These are phyloP conservation scores for Cochlearius cochlearius DNA, from an alignment of 2,113 vertebrate genomes.

Conservation along the genomic window DNA sequence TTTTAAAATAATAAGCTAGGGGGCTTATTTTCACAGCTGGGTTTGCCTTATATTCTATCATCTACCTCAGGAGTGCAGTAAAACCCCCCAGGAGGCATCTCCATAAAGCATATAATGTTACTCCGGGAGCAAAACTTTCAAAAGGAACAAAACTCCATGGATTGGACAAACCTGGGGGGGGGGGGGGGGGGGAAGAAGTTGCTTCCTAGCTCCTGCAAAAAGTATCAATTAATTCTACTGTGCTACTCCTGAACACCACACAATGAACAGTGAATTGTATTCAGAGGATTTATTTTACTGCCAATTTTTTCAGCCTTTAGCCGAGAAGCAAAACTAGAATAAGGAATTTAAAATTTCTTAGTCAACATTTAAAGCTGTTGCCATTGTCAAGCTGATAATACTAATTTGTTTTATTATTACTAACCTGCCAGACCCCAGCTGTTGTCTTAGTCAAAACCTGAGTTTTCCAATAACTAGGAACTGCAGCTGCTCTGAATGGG, in stretches of 20 bases:
- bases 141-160: neutral
- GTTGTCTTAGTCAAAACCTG: conserved; percentile 21
- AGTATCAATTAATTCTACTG: neutral
- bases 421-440: conserved; percentile 16
- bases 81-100: neutral
- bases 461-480: conserved; percentile 34
- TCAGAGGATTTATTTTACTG: neutral
- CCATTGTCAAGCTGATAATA: neutral
- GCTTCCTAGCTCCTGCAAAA: neutral
- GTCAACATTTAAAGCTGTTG: neutral
- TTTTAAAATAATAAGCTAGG: neutral
- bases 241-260: neutral
- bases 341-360: neutral
- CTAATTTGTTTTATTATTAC: neutral
- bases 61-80: neutral
- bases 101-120: neutral
- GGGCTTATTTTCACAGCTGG: neutral
- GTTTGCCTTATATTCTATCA: neutral
- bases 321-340: neutral
- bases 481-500: conserved; percentile 46
- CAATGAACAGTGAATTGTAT: neutral
- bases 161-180: too few relatives aligned
- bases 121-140: neutral
- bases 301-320: neutral
- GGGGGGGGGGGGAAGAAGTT: too few relatives aligned